Percentiles rank a stretch among this genome's conserved stretches.
Evolutionary conservation across 1,140 invertebrate genomes (phyloP).

Genomic region (Olivierus martensii): DNA sequence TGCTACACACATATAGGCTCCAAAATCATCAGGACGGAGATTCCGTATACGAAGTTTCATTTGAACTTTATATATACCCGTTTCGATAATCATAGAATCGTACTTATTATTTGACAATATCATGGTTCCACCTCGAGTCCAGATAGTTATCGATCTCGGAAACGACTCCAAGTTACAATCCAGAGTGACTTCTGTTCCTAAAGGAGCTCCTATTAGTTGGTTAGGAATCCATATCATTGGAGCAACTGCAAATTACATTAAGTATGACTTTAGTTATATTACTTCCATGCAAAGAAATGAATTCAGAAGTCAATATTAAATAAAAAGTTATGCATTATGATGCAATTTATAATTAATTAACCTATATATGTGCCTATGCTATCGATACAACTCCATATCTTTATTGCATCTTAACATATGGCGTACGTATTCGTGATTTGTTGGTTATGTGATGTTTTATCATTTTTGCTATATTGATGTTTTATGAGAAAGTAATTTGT

Average conservation of each 20-base stretch:
- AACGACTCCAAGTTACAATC: constrained; percentile 31
- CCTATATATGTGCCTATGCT: no score
- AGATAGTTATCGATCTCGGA: constrained; percentile 20
- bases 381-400: no score
- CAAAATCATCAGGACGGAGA: constrained; percentile 46
- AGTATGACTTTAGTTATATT: no score
- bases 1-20: constrained; percentile 79
- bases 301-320: no score
- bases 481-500: no score
- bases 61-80: constrained; percentile 14
- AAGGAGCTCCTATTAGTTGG: constrained; percentile 31
- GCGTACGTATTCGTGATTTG: no score
- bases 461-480: no score
- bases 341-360: no score
- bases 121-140: constrained; percentile 17
- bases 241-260: constrained; percentile 31
- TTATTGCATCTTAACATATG: no score
- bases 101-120: constrained; percentile 20
- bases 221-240: constrained; percentile 34
- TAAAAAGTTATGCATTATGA: no score
- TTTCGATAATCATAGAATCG: constrained; percentile 11
- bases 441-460: no score
- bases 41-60: constrained; percentile 17
- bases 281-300: no score
- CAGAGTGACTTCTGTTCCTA: constrained; percentile 29